These are phyloP conservation scores for Caenorhabditis angaria DNA, from an alignment of 2,888 invertebrate species.

Conservation along the genomic window DNA sequence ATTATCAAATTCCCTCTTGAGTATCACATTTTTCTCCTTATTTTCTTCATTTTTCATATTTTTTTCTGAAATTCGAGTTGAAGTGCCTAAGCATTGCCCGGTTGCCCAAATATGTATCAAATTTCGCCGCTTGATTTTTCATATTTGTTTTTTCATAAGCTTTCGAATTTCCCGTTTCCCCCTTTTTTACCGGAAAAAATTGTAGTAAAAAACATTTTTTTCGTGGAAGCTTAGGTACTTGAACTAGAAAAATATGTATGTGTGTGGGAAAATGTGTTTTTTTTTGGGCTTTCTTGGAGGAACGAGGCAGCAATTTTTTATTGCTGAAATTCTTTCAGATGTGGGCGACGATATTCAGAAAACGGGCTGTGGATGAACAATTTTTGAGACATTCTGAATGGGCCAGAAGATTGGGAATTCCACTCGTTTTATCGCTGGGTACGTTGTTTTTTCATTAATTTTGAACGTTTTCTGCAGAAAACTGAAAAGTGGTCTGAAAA, in stretches of 20 bases:
- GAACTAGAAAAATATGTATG: background rate
- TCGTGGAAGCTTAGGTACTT: background rate
- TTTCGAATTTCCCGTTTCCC: too few relatives aligned
- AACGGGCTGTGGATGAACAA: slow-evolving; percentile 44
- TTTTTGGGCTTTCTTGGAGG: too few relatives aligned
- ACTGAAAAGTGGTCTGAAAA: background rate
- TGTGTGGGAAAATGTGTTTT: background rate
- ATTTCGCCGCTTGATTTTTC: slow-evolving; percentile 6
- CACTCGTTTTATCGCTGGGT: slow-evolving; percentile 42
- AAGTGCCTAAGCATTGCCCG: too few relatives aligned
- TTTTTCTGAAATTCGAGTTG: background rate
- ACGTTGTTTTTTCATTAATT: background rate
- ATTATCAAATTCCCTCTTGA: too few relatives aligned
- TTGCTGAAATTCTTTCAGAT: background rate
- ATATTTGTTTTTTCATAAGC: background rate
- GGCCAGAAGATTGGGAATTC: slow-evolving; percentile 48
- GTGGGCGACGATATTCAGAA: slow-evolving; percentile 25
- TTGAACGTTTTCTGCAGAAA: background rate
- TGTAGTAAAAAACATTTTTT: background rate
- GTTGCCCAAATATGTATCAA: background rate
- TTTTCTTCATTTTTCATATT: too few relatives aligned
- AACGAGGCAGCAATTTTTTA: too few relatives aligned
- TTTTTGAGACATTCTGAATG: slow-evolving; percentile 53
- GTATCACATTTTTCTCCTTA: too few relatives aligned
- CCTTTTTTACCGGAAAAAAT: background rate